A percentile compares a stretch with the other conserved stretches of the same genome.
phyloP scores from a whole-genome alignment of 1,140 invertebrate genomes.

The Rhagoletis pomonella region DNA sequence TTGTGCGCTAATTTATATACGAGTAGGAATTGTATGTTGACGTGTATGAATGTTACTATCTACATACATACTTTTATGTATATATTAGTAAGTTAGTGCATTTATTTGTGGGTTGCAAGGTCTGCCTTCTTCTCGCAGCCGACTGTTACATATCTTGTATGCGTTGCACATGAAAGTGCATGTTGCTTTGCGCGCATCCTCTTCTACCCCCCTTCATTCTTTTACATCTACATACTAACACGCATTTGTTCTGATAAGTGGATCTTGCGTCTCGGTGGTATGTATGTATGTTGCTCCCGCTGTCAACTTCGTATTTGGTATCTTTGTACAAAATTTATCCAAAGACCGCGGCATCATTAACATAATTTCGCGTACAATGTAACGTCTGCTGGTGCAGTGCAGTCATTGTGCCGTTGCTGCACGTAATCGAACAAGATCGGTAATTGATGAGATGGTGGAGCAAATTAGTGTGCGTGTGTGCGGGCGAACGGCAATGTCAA shows the following conservation, averaged over 20 bases:
- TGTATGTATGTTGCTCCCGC: background rate
- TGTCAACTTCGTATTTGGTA: background rate
- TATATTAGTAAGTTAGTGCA: background rate
- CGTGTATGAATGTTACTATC: background rate
- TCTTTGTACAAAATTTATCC: background rate
- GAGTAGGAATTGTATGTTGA: background rate
- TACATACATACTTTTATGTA: background rate
- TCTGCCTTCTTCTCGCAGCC: background rate
- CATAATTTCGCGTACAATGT: constrained; percentile 50
- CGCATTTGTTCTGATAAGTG: constrained; percentile 33
- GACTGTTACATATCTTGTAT: background rate
- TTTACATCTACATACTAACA: background rate
- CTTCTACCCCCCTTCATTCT: background rate
- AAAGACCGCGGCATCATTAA: constrained; percentile 33
- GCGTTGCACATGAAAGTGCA: constrained; percentile 47
- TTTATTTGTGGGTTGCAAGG: constrained; percentile 1
- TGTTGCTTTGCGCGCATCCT: background rate
- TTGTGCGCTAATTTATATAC: constrained; percentile 57
- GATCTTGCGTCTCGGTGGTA: background rate
- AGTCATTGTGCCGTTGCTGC: background rate
- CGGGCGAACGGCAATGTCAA: background rate
- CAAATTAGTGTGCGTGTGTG: background rate
- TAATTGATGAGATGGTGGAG: constrained; percentile 40
- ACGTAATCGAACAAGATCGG: constrained; percentile 51
- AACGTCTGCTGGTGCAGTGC: constrained; percentile 4